phyloP scores from a whole-genome alignment of 2,888 invertebrate genomes.

The Conops quadrifasciatus region DNA sequence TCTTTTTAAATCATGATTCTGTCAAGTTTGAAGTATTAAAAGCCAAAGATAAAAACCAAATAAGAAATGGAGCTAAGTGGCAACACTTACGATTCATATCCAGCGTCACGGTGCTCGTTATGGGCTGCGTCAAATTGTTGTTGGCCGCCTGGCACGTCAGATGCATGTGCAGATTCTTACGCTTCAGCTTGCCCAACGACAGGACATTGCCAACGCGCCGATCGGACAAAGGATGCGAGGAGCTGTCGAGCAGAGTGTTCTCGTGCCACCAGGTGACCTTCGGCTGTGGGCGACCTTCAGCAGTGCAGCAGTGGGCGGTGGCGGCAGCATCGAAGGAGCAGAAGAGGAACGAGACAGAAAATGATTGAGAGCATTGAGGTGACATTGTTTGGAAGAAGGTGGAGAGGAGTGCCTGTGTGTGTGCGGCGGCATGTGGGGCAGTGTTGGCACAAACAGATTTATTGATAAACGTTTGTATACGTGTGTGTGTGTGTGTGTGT shows the following conservation, averaged over 20 bases:
- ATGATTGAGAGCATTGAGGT: slow-evolving; percentile 8
- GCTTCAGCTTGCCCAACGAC: slow-evolving; percentile 70
- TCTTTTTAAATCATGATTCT: no score
- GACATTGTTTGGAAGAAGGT: slow-evolving; percentile 5
- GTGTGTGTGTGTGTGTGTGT: no score
- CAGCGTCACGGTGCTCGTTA: slow-evolving; percentile 73
- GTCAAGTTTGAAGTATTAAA: no score
- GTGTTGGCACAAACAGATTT: no score
- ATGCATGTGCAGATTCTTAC: slow-evolving; percentile 72
- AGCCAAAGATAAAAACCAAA: slow-evolving; percentile 7
- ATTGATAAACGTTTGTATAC: no score
- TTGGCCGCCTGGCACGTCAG: slow-evolving; percentile 76
- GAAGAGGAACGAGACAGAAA: slow-evolving; percentile 20
- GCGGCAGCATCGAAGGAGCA: slow-evolving; percentile 2
- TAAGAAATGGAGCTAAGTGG: slow-evolving; percentile 16
- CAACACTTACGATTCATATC: slow-evolving; percentile 74
- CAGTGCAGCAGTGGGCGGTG: background rate
- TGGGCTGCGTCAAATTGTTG: slow-evolving; percentile 74
- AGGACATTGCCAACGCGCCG: slow-evolving; percentile 73
- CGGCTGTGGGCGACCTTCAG: slow-evolving; percentile 73
- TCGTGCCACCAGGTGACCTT: slow-evolving; percentile 75
- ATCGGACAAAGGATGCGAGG: slow-evolving; percentile 70
- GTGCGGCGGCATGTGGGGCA: background rate
- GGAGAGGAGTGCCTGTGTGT: background rate
- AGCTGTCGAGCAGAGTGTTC: slow-evolving; percentile 70